Evolutionary conservation across 2,888 invertebrate genomes (phyloP), one percentile per base, ranked within the genome.

Genomic region (Agrochola lychnidis): DNA sequence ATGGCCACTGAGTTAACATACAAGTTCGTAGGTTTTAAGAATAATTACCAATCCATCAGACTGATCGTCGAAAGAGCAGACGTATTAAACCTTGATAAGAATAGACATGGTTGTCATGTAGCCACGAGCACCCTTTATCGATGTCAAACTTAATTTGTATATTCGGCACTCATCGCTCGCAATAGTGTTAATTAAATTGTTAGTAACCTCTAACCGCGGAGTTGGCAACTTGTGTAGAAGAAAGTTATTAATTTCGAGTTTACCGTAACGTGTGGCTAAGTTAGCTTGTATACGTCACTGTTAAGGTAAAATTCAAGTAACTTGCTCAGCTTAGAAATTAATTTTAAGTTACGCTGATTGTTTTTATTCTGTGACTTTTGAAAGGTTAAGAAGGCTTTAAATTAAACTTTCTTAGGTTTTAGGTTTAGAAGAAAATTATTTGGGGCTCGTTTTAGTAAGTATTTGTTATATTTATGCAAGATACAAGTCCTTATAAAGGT

Each of bases 201-300:
- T 66, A 56, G 56, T 25, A 36, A 62, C 36, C 72, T 25, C 71
- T 71, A 63, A 51, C 72, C 66, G 4, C 51, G 10, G 2, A 12
- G 42, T 79, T 67, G 19, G 57, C 22, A 81, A 81, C 51, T 62
- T 69, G 40, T 30, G 25, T 63, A 25, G 9, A 42, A 56, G 69
- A 57, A 69, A 80, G n/a, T 81, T 72, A 81, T 77, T 81, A 57
- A 81, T 77, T 73, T 67, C 0, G 22, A 79, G 62, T 56, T 77
- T 40, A 16, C n/a, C 36, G 61, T 42, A 62, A 45, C 36, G 59
- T 70, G 77, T 72, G 59, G 71, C 42, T 4, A 70, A 81, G 69
- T 81, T 73, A 40, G 48, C 36, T 61, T n/a, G 16, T 69, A 42
- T 42, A 56, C 40, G 64, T 56, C 68, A 56, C 36, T 57, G n/a